These are phyloP conservation scores for Drosophila mojavensis DNA, from an alignment of 1,140 invertebrate genomes.

Conservation along the genomic window DNA sequence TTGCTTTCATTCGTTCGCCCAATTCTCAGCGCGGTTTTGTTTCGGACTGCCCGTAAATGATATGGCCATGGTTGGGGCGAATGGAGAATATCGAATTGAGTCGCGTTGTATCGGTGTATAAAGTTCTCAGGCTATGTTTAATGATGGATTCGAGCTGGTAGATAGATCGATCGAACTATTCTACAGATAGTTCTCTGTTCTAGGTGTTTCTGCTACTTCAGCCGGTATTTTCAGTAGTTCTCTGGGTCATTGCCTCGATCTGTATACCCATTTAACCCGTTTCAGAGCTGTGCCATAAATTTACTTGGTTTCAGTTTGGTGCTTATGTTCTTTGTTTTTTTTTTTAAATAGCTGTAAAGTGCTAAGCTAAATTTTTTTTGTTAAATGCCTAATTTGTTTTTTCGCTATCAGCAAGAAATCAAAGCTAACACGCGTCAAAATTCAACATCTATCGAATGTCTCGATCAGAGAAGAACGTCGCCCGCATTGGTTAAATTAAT, in stretches of 20 bases:
- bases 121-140: conserved; percentile 40
- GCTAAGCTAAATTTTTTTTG: conserved; percentile 54
- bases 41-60: conserved; percentile 7
- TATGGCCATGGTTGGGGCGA: conserved; percentile 10
- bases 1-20: conserved; percentile 25
- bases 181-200: background rate
- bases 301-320: conserved; percentile 14
- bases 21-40: conserved; percentile 28
- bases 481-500: conserved; percentile 2
- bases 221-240: conserved; percentile 51
- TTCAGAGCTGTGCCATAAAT: conserved; percentile 55
- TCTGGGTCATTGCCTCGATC: conserved; percentile 71
- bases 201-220: conserved; percentile 8
- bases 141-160: conserved; percentile 1
- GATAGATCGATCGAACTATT: conserved; percentile 7
- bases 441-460: conserved; percentile 4
- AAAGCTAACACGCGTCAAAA: conserved; percentile 59
- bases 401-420: conserved; percentile 46
- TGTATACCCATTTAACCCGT: conserved; percentile 41
- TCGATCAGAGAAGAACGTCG: background rate
- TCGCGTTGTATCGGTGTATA: conserved; percentile 15
- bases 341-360: conserved; percentile 48
- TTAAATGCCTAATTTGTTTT: conserved; percentile 61
- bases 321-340: conserved; percentile 14
- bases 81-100: conserved; percentile 13